phyloP scores from a whole-genome alignment of 2,113 vertebrate species.

The Macquaria australasica region DNA sequence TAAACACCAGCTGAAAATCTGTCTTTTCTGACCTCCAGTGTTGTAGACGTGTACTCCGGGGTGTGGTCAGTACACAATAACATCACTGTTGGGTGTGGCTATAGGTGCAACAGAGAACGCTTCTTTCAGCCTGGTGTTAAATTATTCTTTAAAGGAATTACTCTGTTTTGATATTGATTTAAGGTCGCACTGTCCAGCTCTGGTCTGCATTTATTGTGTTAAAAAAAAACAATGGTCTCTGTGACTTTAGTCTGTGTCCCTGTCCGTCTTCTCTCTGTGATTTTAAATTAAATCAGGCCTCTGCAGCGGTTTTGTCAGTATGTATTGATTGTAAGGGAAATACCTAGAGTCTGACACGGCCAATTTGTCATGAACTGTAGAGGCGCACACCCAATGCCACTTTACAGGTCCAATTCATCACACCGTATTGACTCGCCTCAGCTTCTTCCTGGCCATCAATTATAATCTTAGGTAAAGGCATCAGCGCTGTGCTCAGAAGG shows the following conservation, averaged over 20 bases:
- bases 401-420: constrained; percentile 65
- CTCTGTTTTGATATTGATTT: background rate
- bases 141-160: background rate
- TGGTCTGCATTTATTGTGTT: background rate
- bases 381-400: constrained; percentile 56
- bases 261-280: constrained; percentile 21
- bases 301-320: constrained; percentile 51
- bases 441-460: constrained; percentile 65
- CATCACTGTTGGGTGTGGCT: background rate
- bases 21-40: background rate
- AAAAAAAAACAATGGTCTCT: background rate
- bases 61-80: background rate
- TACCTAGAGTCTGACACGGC: constrained; percentile 60
- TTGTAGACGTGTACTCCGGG: background rate
- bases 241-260: background rate
- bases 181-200: background rate
- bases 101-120: background rate
- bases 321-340: constrained; percentile 70
- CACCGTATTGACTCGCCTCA: constrained; percentile 67
- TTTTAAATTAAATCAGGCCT: constrained; percentile 37
- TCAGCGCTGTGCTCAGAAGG: constrained; percentile 28
- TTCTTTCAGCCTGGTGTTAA: background rate
- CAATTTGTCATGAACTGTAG: constrained; percentile 69
- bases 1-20: background rate
- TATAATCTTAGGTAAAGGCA: constrained; percentile 48